Base-by-base conservation (phyloP, 2,797 vertebrate genomes). In the Neosalanx taihuensis region DNA sequence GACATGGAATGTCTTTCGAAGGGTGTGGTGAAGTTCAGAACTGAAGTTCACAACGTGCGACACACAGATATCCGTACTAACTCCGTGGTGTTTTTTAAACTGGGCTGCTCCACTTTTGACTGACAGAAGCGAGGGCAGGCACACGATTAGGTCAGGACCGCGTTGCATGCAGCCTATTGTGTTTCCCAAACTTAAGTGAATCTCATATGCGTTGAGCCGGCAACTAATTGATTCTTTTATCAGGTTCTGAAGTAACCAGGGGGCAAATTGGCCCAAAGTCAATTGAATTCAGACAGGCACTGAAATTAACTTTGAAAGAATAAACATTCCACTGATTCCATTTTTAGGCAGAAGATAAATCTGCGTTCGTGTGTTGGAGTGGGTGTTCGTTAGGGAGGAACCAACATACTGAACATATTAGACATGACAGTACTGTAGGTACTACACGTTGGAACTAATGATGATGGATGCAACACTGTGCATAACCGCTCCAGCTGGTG, bases 301-400 rank as follows among this genome's bases (percentile, higher is more conserved):
- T 62, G 13, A 62, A 33, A 61, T 61, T 15, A 61, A 31, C 23
- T 33, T 59, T 31, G 3, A 33, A 35, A 17, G 35, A 33, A 33
- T 63, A 63, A 63, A 64, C 30, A 64, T 64, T 64, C 30, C 31
- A 20, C 33, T 35, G 61, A 64, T 17, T 35, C 30, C 31, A 64
- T 7, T 35, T 35, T 35, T 20, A n/a, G 5, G 61, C 7, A 33
- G 60, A 62, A 29, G 23, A 29, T 4, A 60, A 56, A n/a, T 17
- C 17, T n/a, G 51, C n/a, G 51, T 53, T 6, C 3, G 37, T 9
- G 37, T 41, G 41, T 46, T 46, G 41, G 41, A 12, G 41, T 12
- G 41, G 51, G 51, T 17, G 15, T 56, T n/a, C 18, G n/a, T 5
- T 4, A 17, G 18, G 51, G 51, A 56, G 51, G 51, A 17, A 6